Evolutionary conservation across 2,888 invertebrate species (phyloP).

Genomic region (Pandemis corylana): DNA sequence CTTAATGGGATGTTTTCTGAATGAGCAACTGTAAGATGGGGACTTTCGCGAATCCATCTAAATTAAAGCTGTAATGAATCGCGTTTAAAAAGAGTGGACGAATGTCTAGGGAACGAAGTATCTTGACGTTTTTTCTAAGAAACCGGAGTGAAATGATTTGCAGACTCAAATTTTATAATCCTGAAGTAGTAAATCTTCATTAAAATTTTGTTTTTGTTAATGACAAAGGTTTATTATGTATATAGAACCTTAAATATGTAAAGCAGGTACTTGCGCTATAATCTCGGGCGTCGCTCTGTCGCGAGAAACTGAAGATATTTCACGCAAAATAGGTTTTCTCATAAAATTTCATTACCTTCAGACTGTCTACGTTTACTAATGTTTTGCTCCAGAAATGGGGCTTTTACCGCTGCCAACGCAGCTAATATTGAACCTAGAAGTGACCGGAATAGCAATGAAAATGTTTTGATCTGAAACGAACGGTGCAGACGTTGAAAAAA

Average conservation of each 20-base stretch:
- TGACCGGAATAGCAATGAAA: neutral
- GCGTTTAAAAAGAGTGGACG: conserved; percentile 26
- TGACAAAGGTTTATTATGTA: neutral
- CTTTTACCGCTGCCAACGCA: conserved; percentile 4
- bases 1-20: conserved; percentile 83
- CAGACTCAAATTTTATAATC: conserved; percentile 19
- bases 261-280: conserved; percentile 10
- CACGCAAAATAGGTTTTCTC: conserved; percentile 40
- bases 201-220: neutral
- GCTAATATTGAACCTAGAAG: conserved; percentile 2
- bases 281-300: conserved; percentile 34
- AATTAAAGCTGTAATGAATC: conserved; percentile 41
- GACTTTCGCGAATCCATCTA: conserved; percentile 59
- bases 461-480: neutral
- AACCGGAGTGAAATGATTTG: conserved; percentile 14
- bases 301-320: conserved; percentile 35
- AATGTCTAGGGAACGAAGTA: conserved; percentile 23
- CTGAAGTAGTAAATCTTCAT: neutral
- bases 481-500: conserved; percentile 15
- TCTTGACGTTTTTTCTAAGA: conserved; percentile 27
- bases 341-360: conserved; percentile 41
- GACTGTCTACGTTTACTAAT: conserved; percentile 37
- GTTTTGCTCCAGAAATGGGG: conserved; percentile 25
- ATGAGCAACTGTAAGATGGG: conserved; percentile 67
- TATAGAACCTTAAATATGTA: conserved; percentile 12